A percentile compares a stretch with the other conserved stretches of the same genome.
Conservation (phyloP, 2,797 vertebrate genomes). For the Scyliorhinus canicula region DNA sequence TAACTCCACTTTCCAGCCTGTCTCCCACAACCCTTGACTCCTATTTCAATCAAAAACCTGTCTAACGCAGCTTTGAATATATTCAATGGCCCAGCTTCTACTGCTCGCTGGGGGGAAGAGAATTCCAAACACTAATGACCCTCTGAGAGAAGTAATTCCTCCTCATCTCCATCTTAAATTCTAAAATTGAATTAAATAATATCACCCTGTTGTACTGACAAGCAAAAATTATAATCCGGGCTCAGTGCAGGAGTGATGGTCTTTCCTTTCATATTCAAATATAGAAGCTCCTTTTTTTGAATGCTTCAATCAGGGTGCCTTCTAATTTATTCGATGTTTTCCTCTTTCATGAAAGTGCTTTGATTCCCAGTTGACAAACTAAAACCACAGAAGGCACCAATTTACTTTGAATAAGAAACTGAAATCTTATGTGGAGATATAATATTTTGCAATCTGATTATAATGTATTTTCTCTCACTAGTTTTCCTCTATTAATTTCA, state of each 20-base stretch:
- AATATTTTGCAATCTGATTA: neutral
- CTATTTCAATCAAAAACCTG: too few species aligned
- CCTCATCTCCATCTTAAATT: neutral
- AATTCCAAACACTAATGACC: too few species aligned
- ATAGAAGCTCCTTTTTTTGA: neutral
- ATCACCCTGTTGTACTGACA: neutral
- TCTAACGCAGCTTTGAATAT: neutral
- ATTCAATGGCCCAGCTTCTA: neutral
- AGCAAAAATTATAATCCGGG: neutral
- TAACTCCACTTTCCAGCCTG: too few species aligned
- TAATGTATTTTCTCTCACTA: neutral
- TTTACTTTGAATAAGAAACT: neutral
- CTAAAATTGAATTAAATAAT: neutral
- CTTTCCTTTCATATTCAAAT: slow-evolving; percentile 7
- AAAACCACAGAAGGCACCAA: neutral
- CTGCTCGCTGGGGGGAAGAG: too few species aligned
- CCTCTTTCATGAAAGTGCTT: neutral
- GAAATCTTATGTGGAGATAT: neutral
- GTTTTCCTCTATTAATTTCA: neutral
- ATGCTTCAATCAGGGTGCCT: neutral
- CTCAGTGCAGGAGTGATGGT: neutral
- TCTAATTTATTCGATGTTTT: neutral
- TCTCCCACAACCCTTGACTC: too few species aligned
- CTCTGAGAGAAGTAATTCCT: too few species aligned
- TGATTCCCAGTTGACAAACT: neutral